A percentile compares a stretch with the other conserved stretches of the same genome.
phyloP scores from a whole-genome alignment of 2,113 vertebrate genomes.

The Zeus faber region DNA sequence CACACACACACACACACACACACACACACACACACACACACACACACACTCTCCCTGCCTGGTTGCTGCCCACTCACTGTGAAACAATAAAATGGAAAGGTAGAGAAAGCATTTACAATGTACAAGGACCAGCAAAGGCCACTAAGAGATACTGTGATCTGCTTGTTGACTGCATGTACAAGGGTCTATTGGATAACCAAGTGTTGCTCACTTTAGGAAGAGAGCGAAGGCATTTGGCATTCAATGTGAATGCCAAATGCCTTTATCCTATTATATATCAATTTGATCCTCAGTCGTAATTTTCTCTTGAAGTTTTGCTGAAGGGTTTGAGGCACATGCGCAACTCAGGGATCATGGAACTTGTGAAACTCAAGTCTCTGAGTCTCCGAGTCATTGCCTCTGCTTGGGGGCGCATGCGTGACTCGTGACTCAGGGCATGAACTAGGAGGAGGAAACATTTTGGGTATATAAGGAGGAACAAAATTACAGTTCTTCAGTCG shows the following conservation, averaged over 20 bases:
- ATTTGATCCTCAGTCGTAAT: too few relatives aligned
- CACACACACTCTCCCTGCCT: conserved; percentile 20
- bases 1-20: conserved; percentile 7
- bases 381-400: too few relatives aligned
- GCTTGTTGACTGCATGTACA: background rate
- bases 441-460: too few relatives aligned
- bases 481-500: too few relatives aligned
- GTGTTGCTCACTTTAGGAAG: background rate
- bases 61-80: conserved; percentile 49
- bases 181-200: too few relatives aligned
- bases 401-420: too few relatives aligned
- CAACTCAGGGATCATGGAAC: too few relatives aligned
- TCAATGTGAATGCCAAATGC: background rate
- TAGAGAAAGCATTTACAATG: conserved; percentile 11
- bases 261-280: background rate
- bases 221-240: background rate
- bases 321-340: too few relatives aligned
- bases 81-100: conserved; percentile 38
- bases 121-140: conserved; percentile 11
- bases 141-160: background rate
- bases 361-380: too few relatives aligned
- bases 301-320: too few relatives aligned
- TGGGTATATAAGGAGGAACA: too few relatives aligned
- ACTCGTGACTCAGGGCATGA: too few relatives aligned
- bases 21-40: background rate